phyloP scores from a whole-genome alignment of 1,140 invertebrate species.

The Heliconius himera region DNA sequence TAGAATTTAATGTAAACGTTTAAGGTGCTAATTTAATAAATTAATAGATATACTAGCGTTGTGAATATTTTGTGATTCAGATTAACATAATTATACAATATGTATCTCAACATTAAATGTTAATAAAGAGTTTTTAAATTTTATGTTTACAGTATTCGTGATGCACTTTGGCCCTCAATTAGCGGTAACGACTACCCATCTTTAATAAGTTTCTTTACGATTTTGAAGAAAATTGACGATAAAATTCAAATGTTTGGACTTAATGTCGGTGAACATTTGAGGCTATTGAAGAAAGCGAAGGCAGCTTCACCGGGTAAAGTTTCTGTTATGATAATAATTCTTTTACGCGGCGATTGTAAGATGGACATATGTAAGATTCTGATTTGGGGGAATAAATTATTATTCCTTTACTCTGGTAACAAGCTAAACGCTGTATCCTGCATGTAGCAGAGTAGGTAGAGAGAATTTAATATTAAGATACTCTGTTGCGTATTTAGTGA shows the following conservation, averaged over 20 bases:
- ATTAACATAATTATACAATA: too few relatives aligned
- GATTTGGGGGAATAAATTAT: background rate
- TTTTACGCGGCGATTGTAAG: background rate
- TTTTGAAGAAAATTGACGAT: slow-evolving; percentile 63
- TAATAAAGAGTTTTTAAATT: too few relatives aligned
- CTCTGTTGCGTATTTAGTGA: too few relatives aligned
- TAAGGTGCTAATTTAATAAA: too few relatives aligned
- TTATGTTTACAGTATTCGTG: slow-evolving; percentile 15
- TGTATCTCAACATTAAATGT: too few relatives aligned
- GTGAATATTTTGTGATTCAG: too few relatives aligned
- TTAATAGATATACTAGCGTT: too few relatives aligned
- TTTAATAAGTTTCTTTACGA: slow-evolving; percentile 55
- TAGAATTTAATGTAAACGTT: too few relatives aligned
- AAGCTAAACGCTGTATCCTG: too few relatives aligned
- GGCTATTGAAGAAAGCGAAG: slow-evolving; percentile 70
- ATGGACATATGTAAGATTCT: background rate
- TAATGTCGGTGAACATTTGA: slow-evolving; percentile 62
- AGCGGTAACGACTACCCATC: slow-evolving; percentile 51
- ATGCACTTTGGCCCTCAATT: slow-evolving; percentile 52
- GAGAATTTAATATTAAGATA: too few relatives aligned
- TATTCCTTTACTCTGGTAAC: too few relatives aligned
- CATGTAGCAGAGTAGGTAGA: too few relatives aligned
- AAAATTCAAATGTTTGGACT: slow-evolving; percentile 52
- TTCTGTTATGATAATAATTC: background rate
- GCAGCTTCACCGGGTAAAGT: slow-evolving; percentile 61